Conservation (phyloP, 37 sponge, comb jelly and placozoan genomes). For the Petrosia ficiformis region DNA sequence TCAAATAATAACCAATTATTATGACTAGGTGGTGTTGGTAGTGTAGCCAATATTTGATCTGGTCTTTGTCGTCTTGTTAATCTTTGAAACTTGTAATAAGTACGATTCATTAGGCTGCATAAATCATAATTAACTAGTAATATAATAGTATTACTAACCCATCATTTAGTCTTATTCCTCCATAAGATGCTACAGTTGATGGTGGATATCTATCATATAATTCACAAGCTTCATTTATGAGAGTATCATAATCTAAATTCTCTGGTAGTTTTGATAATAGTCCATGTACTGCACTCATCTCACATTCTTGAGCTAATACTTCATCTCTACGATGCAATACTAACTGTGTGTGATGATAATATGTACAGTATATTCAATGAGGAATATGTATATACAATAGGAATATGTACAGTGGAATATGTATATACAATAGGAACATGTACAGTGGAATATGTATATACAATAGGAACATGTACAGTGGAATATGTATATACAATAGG, state of each 20-base stretch:
- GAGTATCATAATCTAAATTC: constrained; percentile 47
- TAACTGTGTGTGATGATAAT: constrained; percentile 38
- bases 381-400: too few relatives aligned
- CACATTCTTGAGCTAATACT: constrained; percentile 74
- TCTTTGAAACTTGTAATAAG: constrained; percentile 27
- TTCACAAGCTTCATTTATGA: constrained; percentile 30
- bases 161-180: constrained; percentile 1
- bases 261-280: constrained; percentile 54
- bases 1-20: too few relatives aligned
- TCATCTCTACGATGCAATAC: constrained; percentile 53
- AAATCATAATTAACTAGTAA: neutral
- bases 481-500: too few relatives aligned
- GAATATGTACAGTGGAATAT: too few relatives aligned
- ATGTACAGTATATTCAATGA: neutral
- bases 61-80: constrained; percentile 33
- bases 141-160: constrained; percentile 24
- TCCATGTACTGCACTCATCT: constrained; percentile 78
- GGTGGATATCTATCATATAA: constrained; percentile 58
- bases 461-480: too few relatives aligned
- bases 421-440: too few relatives aligned
- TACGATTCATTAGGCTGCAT: constrained; percentile 26
- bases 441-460: too few relatives aligned
- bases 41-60: constrained; percentile 29
- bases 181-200: constrained; percentile 10
- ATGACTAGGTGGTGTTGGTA: too few relatives aligned